A percentile compares a stretch with the other conserved stretches of the same genome.
phyloP scores from a whole-genome alignment of 2,797 vertebrate species.

The Anas capensis region DNA sequence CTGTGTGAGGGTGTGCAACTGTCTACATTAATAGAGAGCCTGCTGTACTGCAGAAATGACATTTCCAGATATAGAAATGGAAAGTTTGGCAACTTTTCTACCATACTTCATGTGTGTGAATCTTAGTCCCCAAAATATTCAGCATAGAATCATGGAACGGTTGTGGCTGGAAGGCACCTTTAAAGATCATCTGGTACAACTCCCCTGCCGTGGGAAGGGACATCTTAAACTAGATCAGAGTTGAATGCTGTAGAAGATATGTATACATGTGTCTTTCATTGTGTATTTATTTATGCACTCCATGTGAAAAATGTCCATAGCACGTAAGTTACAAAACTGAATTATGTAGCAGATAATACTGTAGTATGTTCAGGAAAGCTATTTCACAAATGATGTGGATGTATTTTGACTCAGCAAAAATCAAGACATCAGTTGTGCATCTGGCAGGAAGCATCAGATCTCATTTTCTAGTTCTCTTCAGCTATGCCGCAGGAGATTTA shows the following conservation, averaged over 20 bases:
- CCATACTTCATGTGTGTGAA: not conserved
- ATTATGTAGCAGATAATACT: not conserved
- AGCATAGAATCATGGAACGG: not conserved
- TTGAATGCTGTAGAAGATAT: not conserved
- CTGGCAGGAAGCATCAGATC: not conserved
- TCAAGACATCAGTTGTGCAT: not conserved
- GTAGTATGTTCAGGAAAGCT: not conserved
- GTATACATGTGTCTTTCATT: not conserved
- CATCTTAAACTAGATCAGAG: not conserved
- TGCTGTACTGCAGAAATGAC: not conserved
- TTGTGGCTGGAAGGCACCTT: not conserved
- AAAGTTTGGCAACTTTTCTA: slow-evolving; percentile 11
- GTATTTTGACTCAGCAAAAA: not conserved
- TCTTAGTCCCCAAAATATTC: not conserved
- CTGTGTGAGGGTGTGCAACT: not conserved
- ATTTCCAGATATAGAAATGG: slow-evolving; percentile 24
- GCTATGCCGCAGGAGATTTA: not conserved
- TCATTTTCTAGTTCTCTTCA: not conserved
- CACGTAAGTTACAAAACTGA: not conserved
- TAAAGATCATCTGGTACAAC: not conserved
- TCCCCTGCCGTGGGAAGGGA: not conserved
- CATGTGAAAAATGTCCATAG: not conserved
- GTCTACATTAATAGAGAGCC: not conserved
- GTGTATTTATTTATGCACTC: not conserved
- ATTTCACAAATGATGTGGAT: not conserved